phyloP scores from a whole-genome alignment of 2,113 vertebrate genomes.

The Macrotus californicus region DNA sequence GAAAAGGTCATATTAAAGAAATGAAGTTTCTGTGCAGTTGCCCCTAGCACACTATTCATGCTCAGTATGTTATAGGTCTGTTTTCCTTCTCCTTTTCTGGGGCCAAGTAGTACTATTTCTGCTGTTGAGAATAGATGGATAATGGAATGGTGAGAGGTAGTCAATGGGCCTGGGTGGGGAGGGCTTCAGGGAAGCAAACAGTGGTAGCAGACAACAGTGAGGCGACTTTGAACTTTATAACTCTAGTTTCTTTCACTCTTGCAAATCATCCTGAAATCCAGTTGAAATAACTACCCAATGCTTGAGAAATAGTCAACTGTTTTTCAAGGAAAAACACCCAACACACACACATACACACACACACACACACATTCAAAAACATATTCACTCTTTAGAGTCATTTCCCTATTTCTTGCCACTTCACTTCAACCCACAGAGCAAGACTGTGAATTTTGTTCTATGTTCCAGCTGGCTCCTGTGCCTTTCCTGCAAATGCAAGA shows the following conservation, averaged over 20 bases:
- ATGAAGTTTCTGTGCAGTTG: not conserved
- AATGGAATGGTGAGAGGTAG: too few species aligned
- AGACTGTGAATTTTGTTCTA: not conserved
- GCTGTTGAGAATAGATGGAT: not conserved
- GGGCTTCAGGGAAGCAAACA: not conserved
- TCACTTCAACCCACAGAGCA: not conserved
- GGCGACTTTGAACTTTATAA: not conserved
- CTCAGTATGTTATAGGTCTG: not conserved
- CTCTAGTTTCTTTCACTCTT: not conserved
- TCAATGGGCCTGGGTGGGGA: rapidly evolving
- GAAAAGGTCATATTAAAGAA: not conserved
- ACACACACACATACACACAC: not conserved
- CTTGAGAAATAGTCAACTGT: not conserved
- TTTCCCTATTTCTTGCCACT: not conserved
- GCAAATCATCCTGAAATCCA: not conserved
- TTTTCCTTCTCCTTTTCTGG: not conserved
- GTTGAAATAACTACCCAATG: not conserved
- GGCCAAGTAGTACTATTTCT: not conserved
- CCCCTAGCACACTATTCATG: rapidly evolving
- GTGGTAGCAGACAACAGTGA: not conserved
- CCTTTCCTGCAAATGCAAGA: not conserved
- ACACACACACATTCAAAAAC: not conserved
- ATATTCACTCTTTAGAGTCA: not conserved
- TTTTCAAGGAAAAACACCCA: not conserved
- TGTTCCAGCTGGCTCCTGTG: not conserved